Percentiles rank a stretch among this genome's conserved stretches.
Conservation (phyloP, 2,797 vertebrate genomes). For the Hippoglossus hippoglossus region DNA sequence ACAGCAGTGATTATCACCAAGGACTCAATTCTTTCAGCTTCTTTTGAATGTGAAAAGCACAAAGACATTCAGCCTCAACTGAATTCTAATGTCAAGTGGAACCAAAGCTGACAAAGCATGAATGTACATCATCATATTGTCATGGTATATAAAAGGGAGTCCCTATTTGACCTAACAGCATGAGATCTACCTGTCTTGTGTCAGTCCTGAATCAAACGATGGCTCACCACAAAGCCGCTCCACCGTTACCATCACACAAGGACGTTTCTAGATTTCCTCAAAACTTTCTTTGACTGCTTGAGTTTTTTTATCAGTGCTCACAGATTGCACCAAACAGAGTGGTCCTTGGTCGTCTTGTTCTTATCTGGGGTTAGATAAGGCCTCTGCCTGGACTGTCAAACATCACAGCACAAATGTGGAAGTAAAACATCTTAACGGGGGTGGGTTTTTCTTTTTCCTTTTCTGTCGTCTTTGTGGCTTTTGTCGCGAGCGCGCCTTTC, state of each 20-base stretch:
- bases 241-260: conserved; percentile 4
- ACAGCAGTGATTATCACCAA: conserved; percentile 65
- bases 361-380: conserved; percentile 46
- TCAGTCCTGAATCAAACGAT: conserved; percentile 24
- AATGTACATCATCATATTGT: background rate
- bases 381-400: conserved; percentile 20
- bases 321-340: conserved; percentile 39
- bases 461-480: conserved; percentile 63
- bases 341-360: conserved; percentile 39
- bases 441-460: conserved; percentile 33
- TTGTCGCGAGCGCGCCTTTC: conserved; percentile 66
- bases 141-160: background rate
- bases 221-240: conserved; percentile 28
- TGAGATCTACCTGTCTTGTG: conserved; percentile 30
- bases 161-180: conserved; percentile 19
- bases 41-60: conserved; percentile 26
- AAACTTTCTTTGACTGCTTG: conserved; percentile 5
- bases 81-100: conserved; percentile 4
- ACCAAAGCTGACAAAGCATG: conserved; percentile 6
- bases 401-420: conserved; percentile 39
- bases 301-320: conserved; percentile 13
- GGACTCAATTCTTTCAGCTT: conserved; percentile 29
- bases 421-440: conserved; percentile 25
- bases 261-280: conserved; percentile 19
- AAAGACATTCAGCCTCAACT: conserved; percentile 11